A percentile compares a stretch with the other conserved stretches of the same genome.
phyloP scores from a whole-genome alignment of 2,888 invertebrate genomes.

The Dicyrtoma fusca region DNA sequence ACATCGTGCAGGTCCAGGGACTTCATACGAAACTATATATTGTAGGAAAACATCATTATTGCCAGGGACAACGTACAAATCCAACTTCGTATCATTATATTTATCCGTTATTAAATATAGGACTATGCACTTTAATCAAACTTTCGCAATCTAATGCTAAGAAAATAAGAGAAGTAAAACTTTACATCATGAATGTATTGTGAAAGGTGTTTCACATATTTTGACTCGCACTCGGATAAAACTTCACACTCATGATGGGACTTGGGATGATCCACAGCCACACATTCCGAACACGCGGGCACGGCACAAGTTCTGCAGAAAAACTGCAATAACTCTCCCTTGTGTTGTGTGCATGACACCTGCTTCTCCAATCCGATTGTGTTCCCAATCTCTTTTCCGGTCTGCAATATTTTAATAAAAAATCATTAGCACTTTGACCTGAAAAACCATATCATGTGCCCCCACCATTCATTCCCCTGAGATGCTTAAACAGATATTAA shows the following conservation, averaged over 20 bases:
- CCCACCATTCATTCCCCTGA: not conserved
- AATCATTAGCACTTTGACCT: not conserved
- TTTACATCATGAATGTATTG: slow-evolving; percentile 55
- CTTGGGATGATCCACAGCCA: slow-evolving; percentile 80
- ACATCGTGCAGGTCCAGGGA: slow-evolving; percentile 81
- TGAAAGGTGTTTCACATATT: slow-evolving; percentile 67
- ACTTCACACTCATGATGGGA: slow-evolving; percentile 85
- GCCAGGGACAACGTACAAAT: not conserved
- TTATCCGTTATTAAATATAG: not conserved
- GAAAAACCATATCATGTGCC: not conserved
- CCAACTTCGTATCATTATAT: slow-evolving; percentile 2
- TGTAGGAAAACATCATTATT: not conserved
- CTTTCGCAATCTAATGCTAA: not conserved
- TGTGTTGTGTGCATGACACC: slow-evolving; percentile 84
- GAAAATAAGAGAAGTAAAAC: slow-evolving; percentile 7
- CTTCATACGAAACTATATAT: slow-evolving; percentile 52
- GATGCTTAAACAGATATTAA: not conserved
- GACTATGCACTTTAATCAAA: not conserved
- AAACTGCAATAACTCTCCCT: slow-evolving; percentile 86
- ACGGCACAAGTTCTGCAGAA: slow-evolving; percentile 92
- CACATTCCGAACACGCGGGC: slow-evolving; percentile 95
- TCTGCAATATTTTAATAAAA: slow-evolving; percentile 32
- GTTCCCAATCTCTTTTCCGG: slow-evolving; percentile 39
- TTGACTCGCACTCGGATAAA: slow-evolving; percentile 78
- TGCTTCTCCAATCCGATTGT: slow-evolving; percentile 61